These are phyloP conservation scores for Sarcophaga peregrina DNA, from an alignment of 1,140 invertebrate species.

Conservation along the genomic window DNA sequence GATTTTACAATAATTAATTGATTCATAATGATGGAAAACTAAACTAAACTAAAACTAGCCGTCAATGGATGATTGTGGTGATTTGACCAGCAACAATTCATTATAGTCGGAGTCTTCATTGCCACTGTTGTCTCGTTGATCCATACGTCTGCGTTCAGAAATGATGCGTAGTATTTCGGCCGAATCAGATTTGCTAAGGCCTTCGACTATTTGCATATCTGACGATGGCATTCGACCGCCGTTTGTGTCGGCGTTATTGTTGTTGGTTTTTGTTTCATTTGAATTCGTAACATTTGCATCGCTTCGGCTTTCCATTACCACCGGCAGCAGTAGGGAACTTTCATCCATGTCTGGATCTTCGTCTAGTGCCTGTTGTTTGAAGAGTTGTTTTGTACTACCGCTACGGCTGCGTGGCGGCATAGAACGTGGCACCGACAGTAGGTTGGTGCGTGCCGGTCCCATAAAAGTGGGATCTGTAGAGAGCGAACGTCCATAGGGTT, in stretches of 20 bases:
- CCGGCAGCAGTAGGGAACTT: conserved; percentile 59
- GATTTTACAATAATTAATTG: no score
- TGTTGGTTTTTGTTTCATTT: conserved; percentile 19
- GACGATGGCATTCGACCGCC: not conserved
- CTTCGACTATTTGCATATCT: conserved; percentile 36
- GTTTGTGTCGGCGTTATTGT: not conserved
- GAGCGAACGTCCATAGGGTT: conserved; percentile 60
- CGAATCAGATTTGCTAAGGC: conserved; percentile 58
- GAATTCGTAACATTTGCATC: conserved; percentile 24
- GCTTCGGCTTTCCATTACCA: conserved; percentile 41
- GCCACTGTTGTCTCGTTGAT: conserved; percentile 59
- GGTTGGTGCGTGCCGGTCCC: conserved; percentile 48
- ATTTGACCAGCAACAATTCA: conserved; percentile 62
- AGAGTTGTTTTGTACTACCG: conserved; percentile 65
- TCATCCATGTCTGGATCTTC: conserved; percentile 64
- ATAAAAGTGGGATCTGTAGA: conserved; percentile 60
- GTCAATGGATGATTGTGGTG: conserved; percentile 63
- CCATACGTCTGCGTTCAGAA: conserved; percentile 63
- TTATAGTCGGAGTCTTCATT: conserved; percentile 64
- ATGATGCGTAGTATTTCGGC: conserved; percentile 65
- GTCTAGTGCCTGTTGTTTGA: conserved; percentile 65
- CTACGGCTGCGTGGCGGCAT: conserved; percentile 65
- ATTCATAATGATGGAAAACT: not conserved
- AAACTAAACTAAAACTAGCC: not conserved
- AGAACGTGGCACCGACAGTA: conserved; percentile 61